A percentile compares a stretch with the other conserved stretches of the same genome.
These are phyloP conservation scores for Ictalurus punctatus DNA, from an alignment of 2,113 vertebrate genomes.

Conservation along the genomic window DNA sequence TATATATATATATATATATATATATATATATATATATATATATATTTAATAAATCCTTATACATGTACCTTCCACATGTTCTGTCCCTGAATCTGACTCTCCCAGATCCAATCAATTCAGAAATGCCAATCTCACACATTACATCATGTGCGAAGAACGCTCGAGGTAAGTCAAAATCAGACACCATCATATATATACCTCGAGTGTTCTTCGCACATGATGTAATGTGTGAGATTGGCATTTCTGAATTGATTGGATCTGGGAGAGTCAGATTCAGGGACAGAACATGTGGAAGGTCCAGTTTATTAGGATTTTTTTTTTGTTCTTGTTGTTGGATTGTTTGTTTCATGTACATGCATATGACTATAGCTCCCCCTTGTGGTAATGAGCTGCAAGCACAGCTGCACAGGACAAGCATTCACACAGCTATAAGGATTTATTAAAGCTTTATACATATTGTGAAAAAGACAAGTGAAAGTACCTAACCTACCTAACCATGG, in stretches of 20 bases:
- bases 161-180: too few relatives aligned
- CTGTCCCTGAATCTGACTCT: not conserved
- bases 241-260: not conserved
- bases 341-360: not conserved
- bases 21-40: too few relatives aligned
- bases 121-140: not conserved
- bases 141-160: not conserved
- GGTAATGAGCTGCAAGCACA: slow-evolving; percentile 44
- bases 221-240: not conserved
- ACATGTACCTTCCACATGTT: not conserved
- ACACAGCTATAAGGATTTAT: not conserved
- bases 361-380: slow-evolving; percentile 39
- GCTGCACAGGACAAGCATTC: not conserved
- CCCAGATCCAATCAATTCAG: too few relatives aligned
- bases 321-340: not conserved
- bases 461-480: not conserved
- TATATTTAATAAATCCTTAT: too few relatives aligned
- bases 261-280: not conserved
- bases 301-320: not conserved
- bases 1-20: too few relatives aligned
- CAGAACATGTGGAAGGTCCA: not conserved
- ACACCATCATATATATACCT: too few relatives aligned
- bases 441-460: not conserved
- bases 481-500: not conserved
- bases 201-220: not conserved